Percentiles rank a stretch among this genome's conserved stretches.
Evolutionary conservation across 2,888 invertebrate genomes (phyloP).

Genomic region (Scelioninae gen. 2): DNA sequence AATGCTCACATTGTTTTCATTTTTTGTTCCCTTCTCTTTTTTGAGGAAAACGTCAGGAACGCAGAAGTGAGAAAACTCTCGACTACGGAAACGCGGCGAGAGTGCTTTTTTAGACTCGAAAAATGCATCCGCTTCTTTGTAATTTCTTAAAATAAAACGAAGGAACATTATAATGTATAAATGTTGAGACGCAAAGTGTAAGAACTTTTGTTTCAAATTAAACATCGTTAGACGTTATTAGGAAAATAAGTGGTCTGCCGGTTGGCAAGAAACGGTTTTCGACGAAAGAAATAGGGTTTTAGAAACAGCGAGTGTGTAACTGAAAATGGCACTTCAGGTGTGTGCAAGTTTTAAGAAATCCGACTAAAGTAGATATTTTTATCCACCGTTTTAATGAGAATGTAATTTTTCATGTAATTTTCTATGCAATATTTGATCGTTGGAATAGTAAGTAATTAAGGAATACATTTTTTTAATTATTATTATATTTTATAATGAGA

Average conservation of each 20-base stretch:
- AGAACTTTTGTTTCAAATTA: constrained; percentile 14
- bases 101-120: constrained; percentile 50
- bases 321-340: neutral
- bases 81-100: constrained; percentile 46
- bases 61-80: constrained; percentile 43
- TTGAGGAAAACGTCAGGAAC: constrained; percentile 39
- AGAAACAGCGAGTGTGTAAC: too few species aligned
- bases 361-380: too few species aligned
- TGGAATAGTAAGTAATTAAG: too few species aligned
- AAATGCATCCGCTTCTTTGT: constrained; percentile 51
- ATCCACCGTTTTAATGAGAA: too few species aligned
- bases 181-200: constrained; percentile 2
- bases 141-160: constrained; percentile 44
- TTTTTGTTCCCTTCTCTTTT: too few species aligned
- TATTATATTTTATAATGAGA: too few species aligned
- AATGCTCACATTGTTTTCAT: constrained; percentile 29
- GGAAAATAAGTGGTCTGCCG: neutral
- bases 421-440: too few species aligned
- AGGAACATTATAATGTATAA: constrained; percentile 38
- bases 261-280: neutral
- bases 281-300: neutral
- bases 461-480: too few species aligned
- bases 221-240: neutral
- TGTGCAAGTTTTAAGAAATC: too few species aligned
- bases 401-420: too few species aligned